Conservation (phyloP, 2,888 invertebrate species). For the Eurytoma californica region DNA sequence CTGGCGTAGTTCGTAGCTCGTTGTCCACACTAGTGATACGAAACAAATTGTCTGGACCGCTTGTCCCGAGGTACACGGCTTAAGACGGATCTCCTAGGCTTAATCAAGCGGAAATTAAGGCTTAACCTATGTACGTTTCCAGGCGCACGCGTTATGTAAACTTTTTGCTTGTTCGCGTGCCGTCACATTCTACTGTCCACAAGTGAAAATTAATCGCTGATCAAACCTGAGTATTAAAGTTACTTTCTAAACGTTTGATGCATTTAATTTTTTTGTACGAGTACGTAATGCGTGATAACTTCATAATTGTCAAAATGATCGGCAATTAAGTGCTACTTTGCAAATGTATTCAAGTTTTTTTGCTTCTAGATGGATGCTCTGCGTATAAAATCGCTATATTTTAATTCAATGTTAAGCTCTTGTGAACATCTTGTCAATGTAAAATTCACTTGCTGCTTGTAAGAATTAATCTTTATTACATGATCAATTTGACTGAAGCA, state of each 20-base stretch:
- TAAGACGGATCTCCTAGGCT: not conserved
- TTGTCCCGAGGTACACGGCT: not conserved
- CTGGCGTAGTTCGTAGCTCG: not conserved
- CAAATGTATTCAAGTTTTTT: not conserved
- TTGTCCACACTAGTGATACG: slow-evolving; percentile 9
- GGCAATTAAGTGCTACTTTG: not conserved
- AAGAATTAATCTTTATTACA: too few species aligned
- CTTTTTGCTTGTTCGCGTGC: slow-evolving; percentile 14
- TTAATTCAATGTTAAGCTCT: too few species aligned
- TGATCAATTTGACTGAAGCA: too few species aligned
- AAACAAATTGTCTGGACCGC: slow-evolving; percentile 26
- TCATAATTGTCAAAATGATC: not conserved
- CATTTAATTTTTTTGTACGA: slow-evolving; percentile 4
- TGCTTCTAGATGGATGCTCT: too few species aligned
- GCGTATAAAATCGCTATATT: too few species aligned
- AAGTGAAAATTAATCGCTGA: slow-evolving; percentile 27
- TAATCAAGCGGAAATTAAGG: slow-evolving; percentile 26
- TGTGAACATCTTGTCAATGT: too few species aligned
- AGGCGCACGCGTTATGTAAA: slow-evolving; percentile 13
- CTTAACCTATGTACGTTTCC: not conserved
- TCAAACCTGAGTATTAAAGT: not conserved
- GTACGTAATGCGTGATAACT: not conserved
- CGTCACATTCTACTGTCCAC: slow-evolving; percentile 11
- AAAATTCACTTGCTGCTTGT: too few species aligned
- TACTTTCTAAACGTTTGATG: slow-evolving; percentile 27